Base-by-base conservation (phyloP, 1,140 invertebrate genomes). In the Diprion similis region DNA sequence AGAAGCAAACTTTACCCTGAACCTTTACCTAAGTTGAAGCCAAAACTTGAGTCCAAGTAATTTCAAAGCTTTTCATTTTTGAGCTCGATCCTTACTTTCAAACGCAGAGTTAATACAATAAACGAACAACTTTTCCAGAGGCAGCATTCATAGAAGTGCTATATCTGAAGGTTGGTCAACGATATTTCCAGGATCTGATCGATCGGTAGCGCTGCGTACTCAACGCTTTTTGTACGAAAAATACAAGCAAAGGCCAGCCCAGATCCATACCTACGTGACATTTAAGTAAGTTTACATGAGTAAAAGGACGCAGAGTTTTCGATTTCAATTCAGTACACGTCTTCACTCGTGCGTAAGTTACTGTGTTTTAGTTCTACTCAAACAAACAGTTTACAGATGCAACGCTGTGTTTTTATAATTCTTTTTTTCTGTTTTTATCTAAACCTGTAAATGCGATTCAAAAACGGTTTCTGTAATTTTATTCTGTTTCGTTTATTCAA, bases 121-220 rank as follows among this genome's bases (percentile, higher is more conserved):
- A 68, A 72, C 73, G 19, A 74, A 75, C 11, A 74, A 24, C 75
- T 19, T 73, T 84, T 89, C 51, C 78, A 94, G 93, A 75, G 79
- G 86, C 1, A 68, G 87, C 1, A 75, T 96, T 11, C 95, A 94
- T 81, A 90, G 90, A 69, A 91, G 89, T 71, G 76, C 90, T 3
- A 84, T 92, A 24, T 86, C 91, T 6, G 82, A 91, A 67, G 90
- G 90, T n/a, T 97, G 92, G 91, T 94, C 92, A 79, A 59, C 94
- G 1, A 91, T 93, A 13, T 98, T 98, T 85, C 90, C 91, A 0
- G 94, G 95, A 10, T 89, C 94, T 24, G 97, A 99, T 89, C 90
- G 91, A 72, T 93, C 94, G 9, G 92, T 98, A 10, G 92, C 94
- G 6, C 82, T 91, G 71, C 90, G 96, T 24, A 92, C 95, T 1